Conservation (phyloP, 2,113 vertebrate species). For the Ammodytes marinus region DNA sequence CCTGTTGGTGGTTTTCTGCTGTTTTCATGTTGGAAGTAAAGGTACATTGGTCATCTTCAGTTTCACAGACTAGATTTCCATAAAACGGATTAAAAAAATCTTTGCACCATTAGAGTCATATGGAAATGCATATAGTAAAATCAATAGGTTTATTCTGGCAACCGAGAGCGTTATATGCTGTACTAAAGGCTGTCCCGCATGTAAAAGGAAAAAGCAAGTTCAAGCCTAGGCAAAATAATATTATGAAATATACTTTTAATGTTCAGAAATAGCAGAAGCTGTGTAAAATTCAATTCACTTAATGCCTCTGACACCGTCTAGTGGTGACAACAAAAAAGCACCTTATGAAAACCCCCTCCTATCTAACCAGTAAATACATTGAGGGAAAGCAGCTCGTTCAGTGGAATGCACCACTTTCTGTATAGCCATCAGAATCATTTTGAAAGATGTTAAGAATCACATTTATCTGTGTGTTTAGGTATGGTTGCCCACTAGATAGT, state of each 20-base stretch:
- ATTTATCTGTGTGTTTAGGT: background rate
- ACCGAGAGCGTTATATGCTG: background rate
- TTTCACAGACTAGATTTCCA: background rate
- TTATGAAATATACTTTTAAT: background rate
- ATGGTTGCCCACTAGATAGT: background rate
- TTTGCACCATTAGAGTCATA: background rate
- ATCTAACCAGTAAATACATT: background rate
- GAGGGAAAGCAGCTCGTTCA: background rate
- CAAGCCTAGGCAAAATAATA: background rate
- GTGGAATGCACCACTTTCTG: background rate
- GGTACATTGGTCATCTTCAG: conserved; percentile 70
- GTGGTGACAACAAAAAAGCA: conserved; percentile 1
- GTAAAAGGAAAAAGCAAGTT: background rate
- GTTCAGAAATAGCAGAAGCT: background rate
- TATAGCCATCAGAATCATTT: background rate
- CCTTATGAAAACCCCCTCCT: background rate
- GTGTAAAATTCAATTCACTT: background rate
- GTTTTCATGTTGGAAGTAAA: conserved; percentile 88
- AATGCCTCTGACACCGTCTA: conserved; percentile 33
- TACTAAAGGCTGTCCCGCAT: background rate
- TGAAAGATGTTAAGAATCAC: background rate
- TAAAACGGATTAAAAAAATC: background rate
- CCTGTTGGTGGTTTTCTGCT: conserved; percentile 88
- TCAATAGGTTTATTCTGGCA: background rate
- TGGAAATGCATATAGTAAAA: background rate